Evolutionary conservation across 2,113 vertebrate species (phyloP), one percentile per base, ranked within the genome.

Genomic region (Pangasianodon gigas): DNA sequence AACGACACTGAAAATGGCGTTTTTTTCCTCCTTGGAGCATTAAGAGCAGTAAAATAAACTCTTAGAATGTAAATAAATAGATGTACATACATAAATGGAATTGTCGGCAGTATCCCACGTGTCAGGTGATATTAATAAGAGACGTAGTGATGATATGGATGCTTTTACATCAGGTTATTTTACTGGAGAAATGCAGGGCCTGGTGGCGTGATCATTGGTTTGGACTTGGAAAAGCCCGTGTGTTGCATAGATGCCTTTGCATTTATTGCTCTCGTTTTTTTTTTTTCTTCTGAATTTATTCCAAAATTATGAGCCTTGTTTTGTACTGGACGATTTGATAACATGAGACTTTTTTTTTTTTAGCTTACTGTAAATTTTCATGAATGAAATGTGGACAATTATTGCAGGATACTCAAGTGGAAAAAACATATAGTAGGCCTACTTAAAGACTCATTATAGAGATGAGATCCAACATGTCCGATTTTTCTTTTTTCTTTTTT

Each of bases 201-300:
- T 84, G 81, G 62, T 80, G 41, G 41, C 44, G n/a, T 80, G 16
- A n/a, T 84, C 80, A 81, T 52, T 84, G 44, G 60, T 48, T 87
- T 84, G 85, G 37, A 29, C 16, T 71, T 83, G 88, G 74, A 80
- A 52, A 82, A 84, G 54, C n/a, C 65, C 46, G 65, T 88, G 88
- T 91, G 85, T 93, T 93, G 92, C 93, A 93, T 92, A 94, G 92
- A 89, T 92, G 87, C 58, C 75, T 81, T 86, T 90, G 71, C 85
- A 84, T 91, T 93, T 93, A 93, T 93, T 94, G 93, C 92, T 94
- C 62, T 89, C 80, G 56, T 87, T 85, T 89, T 88, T 62, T 51
- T 52, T 60, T 62, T 2, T 51, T 6, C 44, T 56, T 51, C 32
- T 69, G 10, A 56, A 51, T 74, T 71, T 67, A 80, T 54, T 56